Conservation (phyloP, 2,888 invertebrate genomes). For the Thecophora atra region DNA sequence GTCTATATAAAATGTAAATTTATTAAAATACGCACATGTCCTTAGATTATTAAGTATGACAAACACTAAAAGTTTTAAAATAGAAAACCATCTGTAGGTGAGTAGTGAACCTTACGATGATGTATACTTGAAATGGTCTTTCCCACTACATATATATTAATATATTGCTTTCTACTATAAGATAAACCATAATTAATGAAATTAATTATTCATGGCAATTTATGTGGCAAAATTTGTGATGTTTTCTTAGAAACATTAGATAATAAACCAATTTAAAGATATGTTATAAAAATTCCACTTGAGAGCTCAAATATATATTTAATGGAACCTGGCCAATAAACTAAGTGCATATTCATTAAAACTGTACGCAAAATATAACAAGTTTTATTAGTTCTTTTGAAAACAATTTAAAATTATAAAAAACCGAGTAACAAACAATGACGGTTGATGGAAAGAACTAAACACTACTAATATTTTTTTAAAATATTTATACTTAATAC, state of each 20-base stretch:
- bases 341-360: neutral
- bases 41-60: constrained; percentile 20
- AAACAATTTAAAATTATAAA: neutral
- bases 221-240: constrained; percentile 35
- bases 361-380: constrained; percentile 1
- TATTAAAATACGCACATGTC: constrained; percentile 39
- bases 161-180: constrained; percentile 5
- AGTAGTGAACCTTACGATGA: neutral
- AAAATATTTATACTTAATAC: neutral
- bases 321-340: neutral
- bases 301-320: neutral
- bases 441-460: too few species aligned
- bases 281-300: neutral
- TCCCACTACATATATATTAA: neutral
- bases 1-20: constrained; percentile 64
- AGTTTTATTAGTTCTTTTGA: constrained; percentile 20
- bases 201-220: constrained; percentile 39
- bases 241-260: neutral
- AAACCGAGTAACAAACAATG: neutral
- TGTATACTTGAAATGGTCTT: constrained; percentile 14
- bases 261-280: neutral
- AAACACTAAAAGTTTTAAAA: constrained; percentile 1
- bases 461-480: neutral
- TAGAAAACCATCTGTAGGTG: constrained; percentile 12
- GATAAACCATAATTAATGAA: constrained; percentile 7